Percentiles rank a stretch among this genome's conserved stretches.
Conservation (phyloP, 2,797 vertebrate species). For the Meda fulgida region DNA sequence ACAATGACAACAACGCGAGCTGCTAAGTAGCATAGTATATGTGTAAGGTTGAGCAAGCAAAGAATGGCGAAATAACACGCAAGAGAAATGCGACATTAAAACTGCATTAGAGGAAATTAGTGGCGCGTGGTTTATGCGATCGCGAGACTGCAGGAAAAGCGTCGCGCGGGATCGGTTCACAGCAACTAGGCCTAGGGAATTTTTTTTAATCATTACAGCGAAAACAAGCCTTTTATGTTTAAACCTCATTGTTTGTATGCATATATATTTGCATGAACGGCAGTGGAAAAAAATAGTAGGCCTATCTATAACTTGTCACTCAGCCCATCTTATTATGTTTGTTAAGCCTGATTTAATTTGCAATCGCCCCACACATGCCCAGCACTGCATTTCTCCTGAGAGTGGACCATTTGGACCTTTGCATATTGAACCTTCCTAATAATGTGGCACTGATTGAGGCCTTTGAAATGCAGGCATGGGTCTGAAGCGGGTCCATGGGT, state of each 20-base stretch:
- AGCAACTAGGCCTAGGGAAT: neutral
- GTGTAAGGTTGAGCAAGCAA: constrained; percentile 47
- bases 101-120: constrained; percentile 29
- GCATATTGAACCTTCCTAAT: constrained; percentile 61
- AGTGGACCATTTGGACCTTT: constrained; percentile 59
- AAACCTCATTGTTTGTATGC: neutral
- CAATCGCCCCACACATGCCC: constrained; percentile 12
- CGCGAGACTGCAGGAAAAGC: neutral
- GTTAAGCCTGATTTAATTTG: constrained; percentile 38
- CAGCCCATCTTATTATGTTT: constrained; percentile 17
- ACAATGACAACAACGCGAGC: constrained; percentile 68
- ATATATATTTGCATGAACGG: neutral
- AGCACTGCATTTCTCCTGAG: constrained; percentile 38
- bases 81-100: constrained; percentile 47
- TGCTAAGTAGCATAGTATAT: constrained; percentile 17
- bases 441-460: constrained; percentile 55
- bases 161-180: neutral
- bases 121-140: constrained; percentile 22
- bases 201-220: neutral
- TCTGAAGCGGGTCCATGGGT: constrained; percentile 57
- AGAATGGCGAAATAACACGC: constrained; percentile 33
- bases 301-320: neutral
- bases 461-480: constrained; percentile 54
- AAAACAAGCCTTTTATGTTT: neutral
- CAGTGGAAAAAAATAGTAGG: neutral